These are phyloP conservation scores for Styela plicata DNA, from an alignment of 23 tunicate genomes.

Conservation along the genomic window DNA sequence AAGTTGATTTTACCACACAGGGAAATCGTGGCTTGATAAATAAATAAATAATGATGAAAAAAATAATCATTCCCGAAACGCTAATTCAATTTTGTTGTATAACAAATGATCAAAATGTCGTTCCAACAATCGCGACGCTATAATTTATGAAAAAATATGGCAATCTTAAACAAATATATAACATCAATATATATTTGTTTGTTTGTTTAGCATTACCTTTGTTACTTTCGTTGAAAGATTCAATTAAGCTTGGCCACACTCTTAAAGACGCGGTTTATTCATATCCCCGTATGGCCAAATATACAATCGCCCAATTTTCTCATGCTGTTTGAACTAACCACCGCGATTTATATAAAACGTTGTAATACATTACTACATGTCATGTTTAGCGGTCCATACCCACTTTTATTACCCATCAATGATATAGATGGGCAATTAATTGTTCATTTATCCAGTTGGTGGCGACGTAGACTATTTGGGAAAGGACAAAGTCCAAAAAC, in stretches of 20 bases:
- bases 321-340: background rate
- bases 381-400: background rate
- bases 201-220: background rate
- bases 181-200: background rate
- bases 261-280: too few species aligned
- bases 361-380: background rate
- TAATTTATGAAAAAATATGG: background rate
- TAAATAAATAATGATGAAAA: too few species aligned
- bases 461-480: background rate
- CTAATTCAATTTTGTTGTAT: background rate
- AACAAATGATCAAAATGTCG: background rate
- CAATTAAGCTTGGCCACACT: too few species aligned
- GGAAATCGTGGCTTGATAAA: background rate
- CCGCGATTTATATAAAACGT: background rate
- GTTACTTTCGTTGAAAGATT: too few species aligned
- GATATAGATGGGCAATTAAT: background rate
- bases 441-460: background rate
- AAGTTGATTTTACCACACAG: too few species aligned
- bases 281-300: too few species aligned
- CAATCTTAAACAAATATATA: background rate
- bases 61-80: background rate
- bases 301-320: too few species aligned
- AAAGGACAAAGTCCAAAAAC: background rate
- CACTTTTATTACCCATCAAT: background rate
- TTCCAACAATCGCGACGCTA: background rate